phyloP scores from a whole-genome alignment of 2,797 vertebrate species.

The Clarias laeviceps region DNA sequence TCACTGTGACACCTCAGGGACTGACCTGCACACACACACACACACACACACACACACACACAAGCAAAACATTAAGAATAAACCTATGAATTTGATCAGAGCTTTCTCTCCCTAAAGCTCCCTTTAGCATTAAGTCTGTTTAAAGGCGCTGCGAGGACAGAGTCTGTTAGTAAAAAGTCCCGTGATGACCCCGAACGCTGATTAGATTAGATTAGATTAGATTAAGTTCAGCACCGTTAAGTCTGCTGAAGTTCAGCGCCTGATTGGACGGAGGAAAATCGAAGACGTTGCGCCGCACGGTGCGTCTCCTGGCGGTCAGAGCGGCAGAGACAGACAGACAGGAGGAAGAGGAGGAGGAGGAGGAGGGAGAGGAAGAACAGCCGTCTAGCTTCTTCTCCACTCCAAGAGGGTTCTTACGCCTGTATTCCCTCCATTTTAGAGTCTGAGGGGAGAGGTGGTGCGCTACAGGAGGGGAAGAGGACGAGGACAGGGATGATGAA shows the following conservation, averaged over 20 bases:
- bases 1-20: constrained; percentile 82
- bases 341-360: constrained; percentile 40
- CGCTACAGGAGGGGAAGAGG: constrained; percentile 65
- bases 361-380: constrained; percentile 61
- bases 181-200: neutral
- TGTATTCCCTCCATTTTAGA: constrained; percentile 96
- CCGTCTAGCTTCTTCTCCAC: constrained; percentile 72
- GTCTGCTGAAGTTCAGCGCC: constrained; percentile 74
- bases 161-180: neutral
- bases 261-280: constrained; percentile 83
- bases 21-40: constrained; percentile 71
- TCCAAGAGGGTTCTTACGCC: constrained; percentile 89
- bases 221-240: constrained; percentile 75
- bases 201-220: neutral
- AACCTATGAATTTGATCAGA: neutral
- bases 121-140: no score
- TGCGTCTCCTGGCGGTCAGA: constrained; percentile 75
- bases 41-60: constrained; percentile 37
- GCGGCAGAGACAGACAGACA: constrained; percentile 65
- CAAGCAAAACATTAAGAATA: neutral
- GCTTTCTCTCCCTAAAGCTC: no score
- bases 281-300: constrained; percentile 83
- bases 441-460: constrained; percentile 96
- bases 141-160: neutral
- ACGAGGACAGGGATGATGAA: constrained; percentile 42